These are phyloP conservation scores for Diglossa brunneiventris DNA, from an alignment of 2,113 vertebrate genomes.

Conservation along the genomic window DNA sequence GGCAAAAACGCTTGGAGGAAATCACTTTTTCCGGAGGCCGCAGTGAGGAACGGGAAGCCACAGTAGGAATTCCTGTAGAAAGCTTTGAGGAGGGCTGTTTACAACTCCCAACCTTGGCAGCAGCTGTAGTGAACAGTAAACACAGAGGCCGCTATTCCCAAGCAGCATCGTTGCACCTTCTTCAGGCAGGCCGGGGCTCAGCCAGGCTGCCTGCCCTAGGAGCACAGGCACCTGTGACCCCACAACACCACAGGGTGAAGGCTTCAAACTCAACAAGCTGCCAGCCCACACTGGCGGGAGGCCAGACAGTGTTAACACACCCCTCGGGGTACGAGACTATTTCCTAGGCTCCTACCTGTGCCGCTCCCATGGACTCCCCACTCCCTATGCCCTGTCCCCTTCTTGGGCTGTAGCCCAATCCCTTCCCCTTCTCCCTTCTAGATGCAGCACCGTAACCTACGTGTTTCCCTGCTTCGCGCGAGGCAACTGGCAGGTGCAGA, in stretches of 20 bases:
- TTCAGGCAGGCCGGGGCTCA: background rate
- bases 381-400: background rate
- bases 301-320: background rate
- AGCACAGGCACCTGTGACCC: fast-evolving
- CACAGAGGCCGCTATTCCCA: background rate
- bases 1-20: background rate
- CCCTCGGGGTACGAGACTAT: fast-evolving
- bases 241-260: fast-evolving
- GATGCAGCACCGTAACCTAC: background rate
- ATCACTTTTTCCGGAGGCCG: background rate
- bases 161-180: background rate
- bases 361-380: fast-evolving
- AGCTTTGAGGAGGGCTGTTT: background rate
- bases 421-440: background rate
- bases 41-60: background rate
- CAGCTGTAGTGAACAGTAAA: background rate
- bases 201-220: background rate
- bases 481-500: background rate
- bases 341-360: background rate
- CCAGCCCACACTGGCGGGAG: fast-evolving
- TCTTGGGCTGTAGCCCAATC: background rate
- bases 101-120: background rate
- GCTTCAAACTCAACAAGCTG: background rate
- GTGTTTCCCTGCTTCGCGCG: fast-evolving
- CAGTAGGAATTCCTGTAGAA: fast-evolving